A percentile compares a stretch with the other conserved stretches of the same genome.
These are phyloP conservation scores for Leptarthrus brevirostris DNA, from an alignment of 2,888 invertebrate genomes.

Conservation along the genomic window DNA sequence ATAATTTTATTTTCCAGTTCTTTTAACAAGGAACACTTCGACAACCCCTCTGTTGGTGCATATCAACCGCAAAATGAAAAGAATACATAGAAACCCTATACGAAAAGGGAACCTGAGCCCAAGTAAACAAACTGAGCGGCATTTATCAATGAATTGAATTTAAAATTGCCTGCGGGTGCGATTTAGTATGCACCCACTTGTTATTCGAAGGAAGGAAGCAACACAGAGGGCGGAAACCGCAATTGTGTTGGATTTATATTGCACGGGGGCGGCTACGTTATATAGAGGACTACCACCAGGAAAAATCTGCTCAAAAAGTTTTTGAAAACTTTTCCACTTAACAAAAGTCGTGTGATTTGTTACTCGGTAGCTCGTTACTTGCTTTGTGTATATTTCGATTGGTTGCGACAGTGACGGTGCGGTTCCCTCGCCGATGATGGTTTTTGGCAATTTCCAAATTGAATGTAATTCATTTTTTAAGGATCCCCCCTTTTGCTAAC, in stretches of 20 bases:
- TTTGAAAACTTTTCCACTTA: constrained; percentile 50
- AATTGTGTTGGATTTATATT: constrained; percentile 4
- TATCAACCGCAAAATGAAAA: neutral
- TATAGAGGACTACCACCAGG: constrained; percentile 9
- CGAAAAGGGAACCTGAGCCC: neutral
- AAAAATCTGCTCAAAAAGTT: constrained; percentile 15
- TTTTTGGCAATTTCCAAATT: constrained; percentile 48
- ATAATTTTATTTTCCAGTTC: too few relatives aligned
- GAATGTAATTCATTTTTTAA: constrained; percentile 50
- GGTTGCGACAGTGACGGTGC: neutral
- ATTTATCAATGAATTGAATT: constrained; percentile 54
- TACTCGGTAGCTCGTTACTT: neutral
- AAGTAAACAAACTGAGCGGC: constrained; percentile 45
- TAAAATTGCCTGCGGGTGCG: constrained; percentile 48
- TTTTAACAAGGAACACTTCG: neutral
- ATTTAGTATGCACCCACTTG: constrained; percentile 54
- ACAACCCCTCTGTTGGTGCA: neutral
- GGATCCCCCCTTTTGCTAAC: neutral
- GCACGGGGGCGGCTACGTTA: neutral
- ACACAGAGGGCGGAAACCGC: neutral
- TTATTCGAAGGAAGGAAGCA: constrained; percentile 3
- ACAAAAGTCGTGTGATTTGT: constrained; percentile 50
- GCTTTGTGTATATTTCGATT: neutral
- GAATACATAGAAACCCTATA: neutral
- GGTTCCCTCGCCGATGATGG: constrained; percentile 11